Base-by-base conservation (phyloP, 1,140 invertebrate species). In the Rhyzopertha dominica region DNA sequence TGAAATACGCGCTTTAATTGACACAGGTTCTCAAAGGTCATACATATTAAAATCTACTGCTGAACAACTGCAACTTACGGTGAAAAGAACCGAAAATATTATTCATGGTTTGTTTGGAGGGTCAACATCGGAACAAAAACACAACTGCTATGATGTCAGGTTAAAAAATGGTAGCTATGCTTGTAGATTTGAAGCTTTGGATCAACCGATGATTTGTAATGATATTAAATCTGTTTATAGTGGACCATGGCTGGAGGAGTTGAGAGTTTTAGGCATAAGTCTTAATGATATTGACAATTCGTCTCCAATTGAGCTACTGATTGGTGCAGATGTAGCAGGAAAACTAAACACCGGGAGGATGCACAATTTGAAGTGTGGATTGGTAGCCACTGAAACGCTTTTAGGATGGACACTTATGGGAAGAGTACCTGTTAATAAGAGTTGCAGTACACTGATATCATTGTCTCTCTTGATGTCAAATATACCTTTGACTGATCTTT, bases 301-400 rank as follows among this genome's bases (percentile, higher is more conserved):
- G n/a, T n/a, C n/a, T 36, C 18, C 34, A 4, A 36, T 36, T 18
- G 34, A 36, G 22, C 18, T 36, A 4, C 13, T 36, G 18, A 36
- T 36, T 5, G 34, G 34, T 10, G 12, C 34, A 5, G 34, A 36
- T 19, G 18, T 36, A 4, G 34, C 34, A 14, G 34, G 34, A 19
- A 36, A 19, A 19, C 14, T 36, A 14, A 19, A 17, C 7, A 36
- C 34, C 5, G 34, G 34, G 4, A 5, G 17, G 8, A 9, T 14
- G 13, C 34, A 36, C 34, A 36, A 19, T 19, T 19, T 36, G 7
- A 36, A 13, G 4, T 36, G 9, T 5, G 17, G 34, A 20, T 13
- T 36, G 13, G 34, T 20, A 4, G 34, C 13, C 5, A 14, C 9
- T 5, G 18, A 36, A 14, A 20, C 5, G 5, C 14, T 36, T 36